These are phyloP conservation scores for Fragum sueziense DNA, from an alignment of 2,888 invertebrate genomes.

Conservation along the genomic window DNA sequence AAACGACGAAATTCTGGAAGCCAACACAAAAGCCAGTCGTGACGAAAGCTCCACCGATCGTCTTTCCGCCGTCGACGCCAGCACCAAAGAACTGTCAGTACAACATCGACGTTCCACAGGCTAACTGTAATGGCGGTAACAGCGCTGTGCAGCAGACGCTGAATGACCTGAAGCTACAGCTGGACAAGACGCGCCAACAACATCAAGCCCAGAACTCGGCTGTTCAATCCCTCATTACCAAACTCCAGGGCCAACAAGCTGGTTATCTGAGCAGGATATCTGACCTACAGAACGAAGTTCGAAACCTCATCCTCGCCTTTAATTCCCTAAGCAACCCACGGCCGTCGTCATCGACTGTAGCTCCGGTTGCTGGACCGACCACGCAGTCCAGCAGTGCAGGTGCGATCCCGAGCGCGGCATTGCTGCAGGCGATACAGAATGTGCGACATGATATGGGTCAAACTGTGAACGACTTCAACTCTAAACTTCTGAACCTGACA, in stretches of 20 bases:
- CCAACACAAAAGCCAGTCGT: slow-evolving; percentile 30
- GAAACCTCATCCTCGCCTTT: slow-evolving; percentile 55
- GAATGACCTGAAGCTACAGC: slow-evolving; percentile 51
- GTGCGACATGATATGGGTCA: slow-evolving; percentile 40
- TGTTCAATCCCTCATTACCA: slow-evolving; percentile 51
- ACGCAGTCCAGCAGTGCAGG: neutral
- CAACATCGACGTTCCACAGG: slow-evolving; percentile 56
- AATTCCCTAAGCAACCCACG: slow-evolving; percentile 34
- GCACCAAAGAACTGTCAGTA: slow-evolving; percentile 47
- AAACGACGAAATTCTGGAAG: slow-evolving; percentile 11
- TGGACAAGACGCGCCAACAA: slow-evolving; percentile 57
- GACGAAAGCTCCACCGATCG: neutral
- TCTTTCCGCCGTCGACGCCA: neutral
- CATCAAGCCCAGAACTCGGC: slow-evolving; percentile 56
- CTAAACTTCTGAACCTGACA: slow-evolving; percentile 48
- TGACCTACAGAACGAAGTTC: slow-evolving; percentile 59
- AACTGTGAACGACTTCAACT: slow-evolving; percentile 51
- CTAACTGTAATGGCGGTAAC: slow-evolving; percentile 54
- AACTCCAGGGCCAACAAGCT: slow-evolving; percentile 48
- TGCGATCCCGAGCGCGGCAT: slow-evolving; percentile 17
- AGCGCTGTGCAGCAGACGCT: slow-evolving; percentile 57
- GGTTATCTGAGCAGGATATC: slow-evolving; percentile 58
- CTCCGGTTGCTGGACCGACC: neutral
- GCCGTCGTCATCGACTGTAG: slow-evolving; percentile 32
- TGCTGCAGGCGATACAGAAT: slow-evolving; percentile 51